These are phyloP conservation scores for Drosophila rubida DNA, from an alignment of 2,888 invertebrate species.

Conservation along the genomic window DNA sequence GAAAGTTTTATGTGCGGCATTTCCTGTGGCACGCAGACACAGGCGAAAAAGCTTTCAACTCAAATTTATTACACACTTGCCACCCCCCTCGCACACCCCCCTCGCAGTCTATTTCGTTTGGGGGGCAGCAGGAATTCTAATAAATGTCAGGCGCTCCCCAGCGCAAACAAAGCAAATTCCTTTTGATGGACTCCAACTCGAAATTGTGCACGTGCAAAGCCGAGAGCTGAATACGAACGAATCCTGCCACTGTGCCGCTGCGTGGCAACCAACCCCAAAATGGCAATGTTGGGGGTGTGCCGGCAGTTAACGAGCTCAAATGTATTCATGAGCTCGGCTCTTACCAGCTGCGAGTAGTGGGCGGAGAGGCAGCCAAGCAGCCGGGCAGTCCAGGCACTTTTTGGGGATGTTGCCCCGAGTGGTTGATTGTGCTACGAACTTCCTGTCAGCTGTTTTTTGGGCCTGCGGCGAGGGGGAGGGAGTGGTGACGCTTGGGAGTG, in stretches of 20 bases:
- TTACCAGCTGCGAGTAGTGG: conserved; percentile 56
- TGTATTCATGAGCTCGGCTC: conserved; percentile 83
- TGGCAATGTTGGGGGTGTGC: conserved; percentile 80
- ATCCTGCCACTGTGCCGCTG: too few species aligned
- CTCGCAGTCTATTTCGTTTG: background rate
- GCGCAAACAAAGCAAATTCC: conserved; percentile 69
- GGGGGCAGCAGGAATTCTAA: conserved; percentile 70
- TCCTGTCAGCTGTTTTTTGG: conserved; percentile 67
- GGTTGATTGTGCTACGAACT: conserved; percentile 41
- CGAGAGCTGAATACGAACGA: conserved; percentile 37
- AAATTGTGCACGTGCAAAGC: conserved; percentile 82
- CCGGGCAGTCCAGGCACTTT: conserved; percentile 7
- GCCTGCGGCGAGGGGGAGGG: too few species aligned
- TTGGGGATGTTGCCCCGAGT: conserved; percentile 36
- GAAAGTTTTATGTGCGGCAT: conserved; percentile 37
- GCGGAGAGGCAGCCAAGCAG: background rate
- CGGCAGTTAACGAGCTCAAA: conserved; percentile 83
- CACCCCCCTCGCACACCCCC: background rate
- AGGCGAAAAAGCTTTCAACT: conserved; percentile 60
- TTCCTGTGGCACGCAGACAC: conserved; percentile 46
- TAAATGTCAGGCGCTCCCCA: conserved; percentile 76
- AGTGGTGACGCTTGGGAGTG: background rate
- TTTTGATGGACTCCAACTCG: conserved; percentile 75
- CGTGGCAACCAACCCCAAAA: conserved; percentile 81
- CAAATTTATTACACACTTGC: conserved; percentile 57